Percentiles rank a stretch among this genome's conserved stretches.
Conservation (phyloP, 2,888 invertebrate genomes). For the Ligdia adustata region DNA sequence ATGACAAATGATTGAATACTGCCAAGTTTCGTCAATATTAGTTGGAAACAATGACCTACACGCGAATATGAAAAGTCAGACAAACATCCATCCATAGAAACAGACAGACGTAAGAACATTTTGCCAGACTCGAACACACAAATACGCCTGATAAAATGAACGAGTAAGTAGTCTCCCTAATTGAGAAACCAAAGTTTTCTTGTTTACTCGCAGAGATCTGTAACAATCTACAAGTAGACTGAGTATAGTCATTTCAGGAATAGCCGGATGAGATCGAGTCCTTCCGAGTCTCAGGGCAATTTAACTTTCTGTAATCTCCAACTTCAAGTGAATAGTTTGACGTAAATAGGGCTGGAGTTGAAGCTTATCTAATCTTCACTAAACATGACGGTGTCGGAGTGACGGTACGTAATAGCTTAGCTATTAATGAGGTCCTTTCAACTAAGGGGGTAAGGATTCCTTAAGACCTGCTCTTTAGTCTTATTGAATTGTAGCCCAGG, state of each 20-base stretch:
- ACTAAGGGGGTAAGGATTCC: neutral
- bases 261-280: slow-evolving; percentile 8
- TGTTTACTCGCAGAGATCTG: too few relatives aligned
- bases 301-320: slow-evolving; percentile 32
- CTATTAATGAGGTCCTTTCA: neutral
- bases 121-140: too few relatives aligned
- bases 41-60: too few relatives aligned
- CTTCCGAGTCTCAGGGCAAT: slow-evolving; percentile 28
- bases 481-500: too few relatives aligned
- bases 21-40: too few relatives aligned
- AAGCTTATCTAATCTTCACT: slow-evolving; percentile 18
- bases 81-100: too few relatives aligned
- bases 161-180: slow-evolving; percentile 14
- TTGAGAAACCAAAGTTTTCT: slow-evolving; percentile 22
- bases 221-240: slow-evolving; percentile 18
- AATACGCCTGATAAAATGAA: too few relatives aligned
- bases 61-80: too few relatives aligned
- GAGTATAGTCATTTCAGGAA: neutral
- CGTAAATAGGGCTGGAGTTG: slow-evolving; percentile 15
- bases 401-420: slow-evolving; percentile 1
- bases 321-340: slow-evolving; percentile 22
- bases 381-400: slow-evolving; percentile 12
- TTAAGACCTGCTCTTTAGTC: too few relatives aligned
- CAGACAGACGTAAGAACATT: too few relatives aligned
- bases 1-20: too few relatives aligned